Percentiles rank a stretch among this genome's conserved stretches.
Conservation (phyloP, 2,797 vertebrate species). For the Crax fasciolata region DNA sequence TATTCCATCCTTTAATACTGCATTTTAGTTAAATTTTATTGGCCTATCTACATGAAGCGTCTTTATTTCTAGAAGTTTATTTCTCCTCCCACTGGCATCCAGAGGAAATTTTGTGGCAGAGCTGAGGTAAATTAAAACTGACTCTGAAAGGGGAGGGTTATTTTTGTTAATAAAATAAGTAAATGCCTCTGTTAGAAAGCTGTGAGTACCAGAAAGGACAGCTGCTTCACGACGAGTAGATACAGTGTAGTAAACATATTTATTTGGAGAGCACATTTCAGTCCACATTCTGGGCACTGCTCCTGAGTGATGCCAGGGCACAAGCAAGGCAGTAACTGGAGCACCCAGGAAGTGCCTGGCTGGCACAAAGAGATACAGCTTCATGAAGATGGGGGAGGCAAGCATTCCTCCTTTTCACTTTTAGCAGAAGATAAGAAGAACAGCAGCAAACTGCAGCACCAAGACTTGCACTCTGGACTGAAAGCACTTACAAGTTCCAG, state of each 20-base stretch:
- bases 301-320: background rate
- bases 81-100: background rate
- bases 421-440: background rate
- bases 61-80: constrained; percentile 17
- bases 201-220: background rate
- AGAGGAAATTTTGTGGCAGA: background rate
- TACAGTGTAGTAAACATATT: background rate
- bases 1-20: background rate
- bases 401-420: background rate
- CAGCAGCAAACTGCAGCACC: background rate
- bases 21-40: background rate
- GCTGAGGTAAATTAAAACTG: background rate
- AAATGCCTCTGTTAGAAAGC: background rate
- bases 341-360: accelerated
- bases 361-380: background rate
- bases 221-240: background rate
- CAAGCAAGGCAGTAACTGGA: accelerated
- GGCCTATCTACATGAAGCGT: background rate
- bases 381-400: background rate
- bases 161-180: constrained; percentile 11
- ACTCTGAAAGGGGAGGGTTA: background rate
- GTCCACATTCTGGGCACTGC: background rate
- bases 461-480: background rate
- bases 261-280: background rate
- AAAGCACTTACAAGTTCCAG: background rate